A percentile compares a stretch with the other conserved stretches of the same genome.
phyloP scores from a whole-genome alignment of 2,797 vertebrate genomes.

The Bovichtus diacanthus region DNA sequence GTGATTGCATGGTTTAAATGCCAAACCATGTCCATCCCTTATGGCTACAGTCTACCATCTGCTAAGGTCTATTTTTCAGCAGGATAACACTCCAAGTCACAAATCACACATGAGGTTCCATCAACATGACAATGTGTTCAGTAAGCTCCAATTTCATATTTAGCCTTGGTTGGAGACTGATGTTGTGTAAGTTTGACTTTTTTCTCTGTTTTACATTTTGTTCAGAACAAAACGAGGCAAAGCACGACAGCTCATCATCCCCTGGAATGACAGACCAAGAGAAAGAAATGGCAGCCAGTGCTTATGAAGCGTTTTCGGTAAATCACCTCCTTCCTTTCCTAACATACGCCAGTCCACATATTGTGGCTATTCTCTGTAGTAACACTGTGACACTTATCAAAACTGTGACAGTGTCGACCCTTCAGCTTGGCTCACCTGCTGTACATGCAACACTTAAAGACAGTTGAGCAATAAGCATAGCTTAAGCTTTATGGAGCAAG shows the following conservation, averaged over 20 bases:
- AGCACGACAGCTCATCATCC: constrained; percentile 88
- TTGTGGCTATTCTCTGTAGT: not conserved
- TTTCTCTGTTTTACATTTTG: constrained; percentile 16
- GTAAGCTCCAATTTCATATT: too few relatives aligned
- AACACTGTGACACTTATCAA: too few relatives aligned
- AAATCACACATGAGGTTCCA: too few relatives aligned
- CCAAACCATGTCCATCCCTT: too few relatives aligned
- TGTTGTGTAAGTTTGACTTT: not conserved
- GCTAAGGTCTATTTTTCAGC: too few relatives aligned
- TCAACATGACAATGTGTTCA: too few relatives aligned
- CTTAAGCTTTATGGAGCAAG: not conserved
- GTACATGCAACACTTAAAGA: not conserved
- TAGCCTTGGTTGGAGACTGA: not conserved
- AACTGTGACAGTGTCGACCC: not conserved
- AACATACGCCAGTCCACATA: not conserved
- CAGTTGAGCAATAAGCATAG: not conserved
- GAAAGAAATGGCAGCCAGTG: constrained; percentile 90
- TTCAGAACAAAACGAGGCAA: constrained; percentile 91
- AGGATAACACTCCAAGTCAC: too few relatives aligned
- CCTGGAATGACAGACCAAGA: constrained; percentile 93
- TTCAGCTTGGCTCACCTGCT: not conserved
- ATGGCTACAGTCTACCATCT: too few relatives aligned
- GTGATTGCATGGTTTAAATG: too few relatives aligned
- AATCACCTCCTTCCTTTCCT: constrained; percentile 26
- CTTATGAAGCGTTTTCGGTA: constrained; percentile 92